Evolutionary conservation across 2,888 invertebrate genomes (phyloP).

Genomic region (Lypha dubia): DNA sequence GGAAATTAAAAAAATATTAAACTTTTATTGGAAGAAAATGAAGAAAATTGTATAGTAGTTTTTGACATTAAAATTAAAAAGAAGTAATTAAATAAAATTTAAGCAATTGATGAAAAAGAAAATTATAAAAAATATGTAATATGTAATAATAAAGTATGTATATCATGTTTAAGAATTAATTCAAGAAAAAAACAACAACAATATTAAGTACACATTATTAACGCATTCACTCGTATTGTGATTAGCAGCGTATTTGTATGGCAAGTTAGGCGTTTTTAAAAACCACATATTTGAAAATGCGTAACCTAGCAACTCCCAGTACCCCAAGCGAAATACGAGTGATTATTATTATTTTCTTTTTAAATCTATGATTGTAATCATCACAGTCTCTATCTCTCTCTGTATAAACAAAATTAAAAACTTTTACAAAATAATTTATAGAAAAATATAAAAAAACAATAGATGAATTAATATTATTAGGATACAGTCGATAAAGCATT

Average conservation of each 20-base stretch:
- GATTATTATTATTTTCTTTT: constrained; percentile 38
- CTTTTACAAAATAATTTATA: constrained; percentile 21
- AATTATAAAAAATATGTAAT: too few species aligned
- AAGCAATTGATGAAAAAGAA: constrained; percentile 63
- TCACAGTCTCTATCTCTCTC: constrained; percentile 43
- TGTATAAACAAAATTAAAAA: constrained; percentile 5
- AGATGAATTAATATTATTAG: constrained; percentile 46
- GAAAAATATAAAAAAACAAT: constrained; percentile 45
- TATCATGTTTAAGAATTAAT: constrained; percentile 68
- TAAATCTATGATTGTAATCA: constrained; percentile 40
- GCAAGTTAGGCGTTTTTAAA: background rate
- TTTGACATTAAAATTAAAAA: constrained; percentile 61
- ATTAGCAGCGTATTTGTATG: too few species aligned
- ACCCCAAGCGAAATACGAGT: too few species aligned
- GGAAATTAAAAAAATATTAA: constrained; percentile 56
- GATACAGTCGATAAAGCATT: background rate
- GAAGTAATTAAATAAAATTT: constrained; percentile 56
- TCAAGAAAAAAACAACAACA: constrained; percentile 57
- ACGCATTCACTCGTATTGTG: background rate
- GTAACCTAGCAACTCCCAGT: too few species aligned
- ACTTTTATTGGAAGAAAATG: constrained; percentile 42
- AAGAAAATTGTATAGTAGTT: constrained; percentile 70
- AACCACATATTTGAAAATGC: too few species aligned
- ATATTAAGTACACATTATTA: constrained; percentile 61
- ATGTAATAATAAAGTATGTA: too few species aligned